Evolutionary conservation across 2,888 invertebrate species (phyloP).

Genomic region (Gastrophysa polygoni): DNA sequence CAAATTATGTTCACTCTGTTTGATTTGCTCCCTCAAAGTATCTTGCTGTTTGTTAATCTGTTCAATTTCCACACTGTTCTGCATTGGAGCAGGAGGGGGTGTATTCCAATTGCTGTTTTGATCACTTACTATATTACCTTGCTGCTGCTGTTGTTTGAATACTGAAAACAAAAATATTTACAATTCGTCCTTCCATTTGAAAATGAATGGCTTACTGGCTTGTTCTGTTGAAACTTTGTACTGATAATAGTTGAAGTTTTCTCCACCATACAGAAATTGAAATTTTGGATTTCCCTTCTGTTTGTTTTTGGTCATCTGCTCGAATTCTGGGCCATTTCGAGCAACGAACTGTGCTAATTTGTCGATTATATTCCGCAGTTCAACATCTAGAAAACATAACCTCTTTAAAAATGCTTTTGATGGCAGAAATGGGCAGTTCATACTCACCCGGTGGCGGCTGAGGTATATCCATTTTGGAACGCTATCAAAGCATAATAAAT

Average conservation of each 20-base stretch:
- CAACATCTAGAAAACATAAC: conserved; percentile 72
- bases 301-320: conserved; percentile 98
- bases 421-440: conserved; percentile 10
- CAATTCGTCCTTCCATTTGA: too few relatives aligned
- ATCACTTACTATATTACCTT: conserved; percentile 57
- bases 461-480: conserved; percentile 58
- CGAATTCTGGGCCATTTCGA: conserved; percentile 98
- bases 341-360: conserved; percentile 99
- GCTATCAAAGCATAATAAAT: conserved; percentile 13
- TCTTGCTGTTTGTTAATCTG: conserved; percentile 78
- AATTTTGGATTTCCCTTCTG: conserved; percentile 98
- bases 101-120: conserved; percentile 44
- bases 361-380: conserved; percentile 96
- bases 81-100: conserved; percentile 40
- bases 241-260: conserved; percentile 95
- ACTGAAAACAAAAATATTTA: conserved; percentile 57
- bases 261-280: conserved; percentile 95
- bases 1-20: conserved; percentile 94
- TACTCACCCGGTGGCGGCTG: conserved; percentile 68
- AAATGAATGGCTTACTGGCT: conserved; percentile 74
- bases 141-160: conserved; percentile 69
- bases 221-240: conserved; percentile 95
- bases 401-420: conserved; percentile 17
- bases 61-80: conserved; percentile 60
- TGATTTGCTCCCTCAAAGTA: conserved; percentile 87